These are phyloP conservation scores for Hirudinaria manillensis DNA, from an alignment of 2,888 invertebrate species.

Conservation along the genomic window DNA sequence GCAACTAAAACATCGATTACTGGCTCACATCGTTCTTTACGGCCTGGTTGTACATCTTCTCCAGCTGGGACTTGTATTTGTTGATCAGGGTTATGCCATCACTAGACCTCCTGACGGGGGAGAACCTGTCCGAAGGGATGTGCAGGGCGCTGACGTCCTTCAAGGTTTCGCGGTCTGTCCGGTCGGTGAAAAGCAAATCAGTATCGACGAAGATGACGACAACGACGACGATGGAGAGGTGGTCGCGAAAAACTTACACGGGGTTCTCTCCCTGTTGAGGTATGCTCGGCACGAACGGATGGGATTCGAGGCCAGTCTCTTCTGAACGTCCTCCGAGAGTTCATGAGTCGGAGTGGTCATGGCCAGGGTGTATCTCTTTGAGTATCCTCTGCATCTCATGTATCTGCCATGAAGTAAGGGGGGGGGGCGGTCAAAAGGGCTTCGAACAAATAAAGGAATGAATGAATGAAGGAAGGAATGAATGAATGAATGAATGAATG, in stretches of 20 bases:
- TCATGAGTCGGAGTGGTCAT: constrained; percentile 59
- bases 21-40: constrained; percentile 53
- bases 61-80: constrained; percentile 50
- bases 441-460: too few species aligned
- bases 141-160: constrained; percentile 46
- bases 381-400: constrained; percentile 69
- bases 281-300: constrained; percentile 35
- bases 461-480: too few species aligned
- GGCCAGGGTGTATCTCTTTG: constrained; percentile 73
- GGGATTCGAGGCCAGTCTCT: constrained; percentile 53
- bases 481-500: too few species aligned
- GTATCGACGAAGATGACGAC: too few species aligned
- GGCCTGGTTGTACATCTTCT: constrained; percentile 59
- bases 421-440: too few species aligned
- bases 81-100: constrained; percentile 62
- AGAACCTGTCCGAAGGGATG: constrained; percentile 69
- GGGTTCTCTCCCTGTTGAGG: constrained; percentile 32
- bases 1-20: not conserved
- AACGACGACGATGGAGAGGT: too few species aligned
- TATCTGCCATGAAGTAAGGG: constrained; percentile 59
- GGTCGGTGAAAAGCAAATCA: not conserved
- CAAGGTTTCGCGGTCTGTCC: constrained; percentile 24
- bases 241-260: not conserved
- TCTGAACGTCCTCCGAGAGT: constrained; percentile 59
- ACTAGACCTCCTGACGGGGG: constrained; percentile 81